Percentiles rank a stretch among this genome's conserved stretches.
Evolutionary conservation across 2,888 invertebrate species (phyloP).

Genomic region (Hoplodrina blanda): DNA sequence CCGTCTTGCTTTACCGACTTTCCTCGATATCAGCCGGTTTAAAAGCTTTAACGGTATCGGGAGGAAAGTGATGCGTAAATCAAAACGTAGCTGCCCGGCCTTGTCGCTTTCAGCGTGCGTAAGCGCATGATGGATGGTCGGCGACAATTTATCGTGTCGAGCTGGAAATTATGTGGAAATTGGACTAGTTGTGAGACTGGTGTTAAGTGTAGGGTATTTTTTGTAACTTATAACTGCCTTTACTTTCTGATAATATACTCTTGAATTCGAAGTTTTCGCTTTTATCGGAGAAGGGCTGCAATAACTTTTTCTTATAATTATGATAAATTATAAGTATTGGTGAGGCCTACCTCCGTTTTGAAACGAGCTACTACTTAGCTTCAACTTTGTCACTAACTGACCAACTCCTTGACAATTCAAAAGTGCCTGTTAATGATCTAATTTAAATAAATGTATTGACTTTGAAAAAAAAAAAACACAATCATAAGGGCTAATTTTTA

Average conservation of each 20-base stretch:
- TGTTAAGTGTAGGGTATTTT: conserved; percentile 38
- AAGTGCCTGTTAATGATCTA: too few species aligned
- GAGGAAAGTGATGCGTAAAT: conserved; percentile 87
- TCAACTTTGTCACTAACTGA: too few species aligned
- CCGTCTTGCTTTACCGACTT: conserved; percentile 84
- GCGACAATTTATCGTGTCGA: conserved; percentile 59
- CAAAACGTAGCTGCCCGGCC: conserved; percentile 72
- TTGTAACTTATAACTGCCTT: conserved; percentile 4
- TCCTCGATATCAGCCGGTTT: conserved; percentile 82
- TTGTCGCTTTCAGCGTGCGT: conserved; percentile 76
- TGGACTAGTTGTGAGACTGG: conserved; percentile 47
- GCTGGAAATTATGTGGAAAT: conserved; percentile 57
- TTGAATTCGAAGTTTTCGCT: neutral
- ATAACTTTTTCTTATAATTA: neutral
- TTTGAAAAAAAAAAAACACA: too few species aligned
- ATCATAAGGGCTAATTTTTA: too few species aligned
- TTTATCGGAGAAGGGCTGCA: neutral
- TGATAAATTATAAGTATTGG: too few species aligned
- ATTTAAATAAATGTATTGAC: too few species aligned
- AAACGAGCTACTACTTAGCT: too few species aligned
- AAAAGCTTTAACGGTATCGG: conserved; percentile 85
- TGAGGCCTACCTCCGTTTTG: too few species aligned
- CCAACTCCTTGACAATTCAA: too few species aligned
- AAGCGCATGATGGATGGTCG: conserved; percentile 73
- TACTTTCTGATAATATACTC: neutral